These are phyloP conservation scores for Cetonia aurata DNA, from an alignment of 2,888 invertebrate genomes.

Conservation along the genomic window DNA sequence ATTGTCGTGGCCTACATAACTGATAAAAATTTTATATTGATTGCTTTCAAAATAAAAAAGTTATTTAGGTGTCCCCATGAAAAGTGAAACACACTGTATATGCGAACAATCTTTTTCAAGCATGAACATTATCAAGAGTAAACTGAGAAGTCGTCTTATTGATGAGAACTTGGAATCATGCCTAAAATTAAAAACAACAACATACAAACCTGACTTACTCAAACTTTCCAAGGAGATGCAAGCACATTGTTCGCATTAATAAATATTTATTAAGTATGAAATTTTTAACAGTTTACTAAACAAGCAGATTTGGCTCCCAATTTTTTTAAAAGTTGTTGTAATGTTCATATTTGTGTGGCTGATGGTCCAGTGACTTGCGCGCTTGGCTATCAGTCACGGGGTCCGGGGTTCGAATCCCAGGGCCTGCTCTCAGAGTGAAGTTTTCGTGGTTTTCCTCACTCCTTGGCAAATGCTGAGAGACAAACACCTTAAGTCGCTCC, in stretches of 20 bases:
- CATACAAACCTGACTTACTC: conserved; percentile 47
- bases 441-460: too few relatives aligned
- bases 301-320: conserved; percentile 11
- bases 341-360: conserved; percentile 2
- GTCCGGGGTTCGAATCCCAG: too few relatives aligned
- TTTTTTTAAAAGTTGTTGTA: background rate
- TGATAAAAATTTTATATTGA: too few relatives aligned
- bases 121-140: conserved; percentile 45
- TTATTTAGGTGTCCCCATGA: too few relatives aligned
- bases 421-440: too few relatives aligned
- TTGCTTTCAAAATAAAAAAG: too few relatives aligned
- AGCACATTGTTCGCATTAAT: conserved; percentile 48
- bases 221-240: conserved; percentile 52
- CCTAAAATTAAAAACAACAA: conserved; percentile 53
- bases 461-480: too few relatives aligned
- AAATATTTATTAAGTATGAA: conserved; percentile 27
- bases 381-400: too few relatives aligned
- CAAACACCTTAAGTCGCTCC: too few relatives aligned
- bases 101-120: conserved; percentile 51
- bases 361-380: too few relatives aligned
- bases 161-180: conserved; percentile 53
- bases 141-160: conserved; percentile 49
- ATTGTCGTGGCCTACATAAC: too few relatives aligned
- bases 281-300: conserved; percentile 20
- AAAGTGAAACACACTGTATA: too few relatives aligned